Conservation (phyloP, 2,113 vertebrate genomes). For the Microtus ochrogaster region DNA sequence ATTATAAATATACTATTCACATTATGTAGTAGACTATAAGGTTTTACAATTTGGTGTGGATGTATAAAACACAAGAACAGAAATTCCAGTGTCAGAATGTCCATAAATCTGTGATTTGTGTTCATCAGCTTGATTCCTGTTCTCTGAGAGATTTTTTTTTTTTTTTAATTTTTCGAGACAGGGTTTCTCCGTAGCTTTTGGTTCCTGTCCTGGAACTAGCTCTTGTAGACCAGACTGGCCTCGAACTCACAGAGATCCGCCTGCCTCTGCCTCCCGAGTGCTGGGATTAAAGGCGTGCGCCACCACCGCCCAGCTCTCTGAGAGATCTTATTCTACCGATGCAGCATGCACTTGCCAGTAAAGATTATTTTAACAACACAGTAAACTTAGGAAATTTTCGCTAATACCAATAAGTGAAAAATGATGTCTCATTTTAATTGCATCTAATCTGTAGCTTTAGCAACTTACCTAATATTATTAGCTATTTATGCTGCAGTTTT, state of each 20-base stretch:
- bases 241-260: too few species aligned
- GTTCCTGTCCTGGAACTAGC: too few species aligned
- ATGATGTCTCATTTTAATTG: neutral
- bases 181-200: too few species aligned
- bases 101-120: neutral
- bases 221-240: too few species aligned
- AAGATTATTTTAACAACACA: neutral
- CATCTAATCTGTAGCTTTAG: neutral
- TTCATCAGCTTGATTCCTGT: neutral
- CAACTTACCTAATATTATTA: neutral
- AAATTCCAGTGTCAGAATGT: conserved; percentile 1
- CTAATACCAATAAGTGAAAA: conserved; percentile 4
- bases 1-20: neutral
- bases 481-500: neutral
- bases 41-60: neutral
- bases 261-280: too few species aligned
- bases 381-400: conserved; percentile 13
- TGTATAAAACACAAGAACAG: conserved; percentile 2
- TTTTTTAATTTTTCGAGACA: too few species aligned
- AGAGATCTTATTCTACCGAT: neutral
- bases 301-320: neutral
- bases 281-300: too few species aligned
- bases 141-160: neutral
- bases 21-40: neutral
- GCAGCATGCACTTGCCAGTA: neutral